Evolutionary conservation across 2,797 vertebrate genomes (phyloP).

Genomic region (Hyperoplus immaculatus): DNA sequence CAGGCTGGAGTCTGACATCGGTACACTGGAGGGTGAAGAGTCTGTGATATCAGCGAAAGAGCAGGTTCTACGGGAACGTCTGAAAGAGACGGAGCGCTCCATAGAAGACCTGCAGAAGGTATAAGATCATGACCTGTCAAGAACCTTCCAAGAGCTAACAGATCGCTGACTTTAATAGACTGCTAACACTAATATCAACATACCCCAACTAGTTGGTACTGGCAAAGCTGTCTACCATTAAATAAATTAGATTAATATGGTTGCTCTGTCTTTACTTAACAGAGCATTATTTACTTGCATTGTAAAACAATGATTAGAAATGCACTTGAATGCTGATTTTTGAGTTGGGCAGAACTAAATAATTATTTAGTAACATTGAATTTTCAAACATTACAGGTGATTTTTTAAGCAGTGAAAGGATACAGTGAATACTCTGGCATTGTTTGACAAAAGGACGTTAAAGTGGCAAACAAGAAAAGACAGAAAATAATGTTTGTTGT

Average conservation of each 20-base stretch:
- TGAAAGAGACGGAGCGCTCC: conserved; percentile 94
- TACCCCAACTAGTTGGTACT: background rate
- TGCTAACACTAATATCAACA: background rate
- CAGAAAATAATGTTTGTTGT: background rate
- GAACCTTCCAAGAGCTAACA: background rate
- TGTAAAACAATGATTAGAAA: conserved; percentile 8
- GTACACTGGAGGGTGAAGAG: conserved; percentile 93
- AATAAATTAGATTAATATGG: background rate
- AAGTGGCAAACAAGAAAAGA: background rate
- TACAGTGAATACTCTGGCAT: background rate
- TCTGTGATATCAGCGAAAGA: conserved; percentile 98
- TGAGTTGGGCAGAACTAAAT: background rate
- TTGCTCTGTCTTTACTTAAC: background rate
- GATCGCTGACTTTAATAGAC: background rate
- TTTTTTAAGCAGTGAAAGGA: background rate
- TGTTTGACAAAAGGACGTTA: background rate
- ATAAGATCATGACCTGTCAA: conserved; percentile 20
- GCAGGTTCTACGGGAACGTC: conserved; percentile 93
- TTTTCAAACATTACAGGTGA: background rate
- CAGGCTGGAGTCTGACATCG: conserved; percentile 95
- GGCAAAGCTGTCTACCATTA: too few species aligned
- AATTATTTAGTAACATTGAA: background rate
- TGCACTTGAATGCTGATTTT: background rate
- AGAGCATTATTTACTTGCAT: conserved; percentile 1
- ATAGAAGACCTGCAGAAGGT: conserved; percentile 97